A percentile compares a stretch with the other conserved stretches of the same genome.
Evolutionary conservation across 1,140 invertebrate genomes (phyloP).

Genomic region (Rhagoletis pomonella): DNA sequence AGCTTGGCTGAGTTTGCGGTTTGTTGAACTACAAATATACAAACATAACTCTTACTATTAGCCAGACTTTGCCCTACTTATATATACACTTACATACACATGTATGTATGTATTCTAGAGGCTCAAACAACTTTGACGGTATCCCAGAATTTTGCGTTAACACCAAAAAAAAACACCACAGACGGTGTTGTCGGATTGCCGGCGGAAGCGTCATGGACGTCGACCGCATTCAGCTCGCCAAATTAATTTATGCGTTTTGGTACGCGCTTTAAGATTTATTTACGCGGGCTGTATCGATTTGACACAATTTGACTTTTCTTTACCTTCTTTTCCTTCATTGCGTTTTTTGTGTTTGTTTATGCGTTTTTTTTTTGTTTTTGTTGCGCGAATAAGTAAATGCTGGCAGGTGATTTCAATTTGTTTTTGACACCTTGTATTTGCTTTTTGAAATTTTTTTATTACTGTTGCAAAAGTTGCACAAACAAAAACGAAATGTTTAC

Average conservation of each 20-base stretch:
- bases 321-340: neutral
- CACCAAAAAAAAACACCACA: neutral
- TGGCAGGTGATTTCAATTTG: neutral
- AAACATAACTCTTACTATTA: too few species aligned
- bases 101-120: neutral
- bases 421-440: constrained; percentile 14
- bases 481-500: constrained; percentile 70
- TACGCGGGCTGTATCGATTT: constrained; percentile 73
- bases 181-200: neutral
- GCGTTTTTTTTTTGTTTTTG: neutral
- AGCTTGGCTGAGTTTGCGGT: constrained; percentile 9
- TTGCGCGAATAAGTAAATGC: too few species aligned
- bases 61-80: neutral
- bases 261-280: constrained; percentile 66
- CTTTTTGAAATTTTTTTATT: neutral
- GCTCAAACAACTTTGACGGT: neutral
- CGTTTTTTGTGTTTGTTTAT: constrained; percentile 57
- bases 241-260: constrained; percentile 36
- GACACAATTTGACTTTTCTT: constrained; percentile 68
- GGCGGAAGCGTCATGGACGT: neutral
- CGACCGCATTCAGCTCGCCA: constrained; percentile 6
- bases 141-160: too few species aligned
- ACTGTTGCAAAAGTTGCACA: neutral
- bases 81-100: neutral
- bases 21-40: constrained; percentile 18